Evolutionary conservation across 1,140 invertebrate species (phyloP).

Genomic region (Caenorhabditis brenneri): DNA sequence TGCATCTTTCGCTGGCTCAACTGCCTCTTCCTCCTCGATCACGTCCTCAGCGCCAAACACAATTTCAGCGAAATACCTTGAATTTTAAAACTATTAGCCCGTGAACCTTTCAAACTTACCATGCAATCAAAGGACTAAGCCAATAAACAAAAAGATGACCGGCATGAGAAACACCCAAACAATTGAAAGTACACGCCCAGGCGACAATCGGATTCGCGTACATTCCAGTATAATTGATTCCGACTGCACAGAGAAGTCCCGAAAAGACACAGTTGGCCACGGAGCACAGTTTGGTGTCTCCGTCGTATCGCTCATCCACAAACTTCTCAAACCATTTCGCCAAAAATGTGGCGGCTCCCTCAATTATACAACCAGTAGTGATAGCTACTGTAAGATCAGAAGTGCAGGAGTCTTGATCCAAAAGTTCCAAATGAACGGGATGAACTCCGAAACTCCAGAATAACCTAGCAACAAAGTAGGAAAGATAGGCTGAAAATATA

Average conservation of each 20-base stretch:
- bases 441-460: slow-evolving; percentile 62
- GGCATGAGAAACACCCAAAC: slow-evolving; percentile 63
- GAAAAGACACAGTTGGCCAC: slow-evolving; percentile 49
- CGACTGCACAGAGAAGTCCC: slow-evolving; percentile 57
- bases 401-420: slow-evolving; percentile 53
- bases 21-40: background rate
- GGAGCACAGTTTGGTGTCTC: slow-evolving; percentile 41
- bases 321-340: slow-evolving; percentile 48
- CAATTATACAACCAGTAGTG: slow-evolving; percentile 64
- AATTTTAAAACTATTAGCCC: too few relatives aligned
- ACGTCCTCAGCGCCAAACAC: slow-evolving; percentile 34
- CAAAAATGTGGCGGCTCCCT: slow-evolving; percentile 58
- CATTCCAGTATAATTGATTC: slow-evolving; percentile 69
- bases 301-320: slow-evolving; percentile 26
- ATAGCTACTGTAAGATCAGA: slow-evolving; percentile 63
- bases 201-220: slow-evolving; percentile 71
- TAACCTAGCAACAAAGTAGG: slow-evolving; percentile 51
- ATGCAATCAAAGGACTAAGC: slow-evolving; percentile 59
- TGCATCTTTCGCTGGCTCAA: background rate
- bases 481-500: slow-evolving; percentile 55
- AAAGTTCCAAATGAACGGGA: slow-evolving; percentile 58
- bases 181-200: slow-evolving; percentile 70
- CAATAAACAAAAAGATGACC: slow-evolving; percentile 68
- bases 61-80: slow-evolving; percentile 45
- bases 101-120: too few relatives aligned